Conservation (phyloP, 2,888 invertebrate genomes). For the Trissolcus japonicus region DNA sequence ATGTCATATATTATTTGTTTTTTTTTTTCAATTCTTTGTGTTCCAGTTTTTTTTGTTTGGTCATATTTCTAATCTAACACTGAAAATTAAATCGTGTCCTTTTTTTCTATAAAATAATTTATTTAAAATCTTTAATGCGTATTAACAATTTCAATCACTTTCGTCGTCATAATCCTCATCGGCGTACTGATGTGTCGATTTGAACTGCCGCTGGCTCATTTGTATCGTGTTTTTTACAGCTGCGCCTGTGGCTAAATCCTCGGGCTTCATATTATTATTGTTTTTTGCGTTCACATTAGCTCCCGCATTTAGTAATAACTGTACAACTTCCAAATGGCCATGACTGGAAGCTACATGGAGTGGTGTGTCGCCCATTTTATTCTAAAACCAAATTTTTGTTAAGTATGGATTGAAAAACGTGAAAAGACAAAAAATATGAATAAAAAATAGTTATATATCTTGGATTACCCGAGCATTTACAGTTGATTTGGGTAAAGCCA, state of each 20-base stretch:
- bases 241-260: conserved; percentile 78
- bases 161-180: conserved; percentile 75
- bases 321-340: conserved; percentile 79
- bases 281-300: conserved; percentile 78
- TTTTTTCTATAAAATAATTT: no score
- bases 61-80: no score
- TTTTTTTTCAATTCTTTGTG: no score
- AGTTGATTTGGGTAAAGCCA: conserved; percentile 75
- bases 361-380: conserved; percentile 82
- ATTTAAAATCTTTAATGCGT: no score
- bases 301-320: conserved; percentile 78
- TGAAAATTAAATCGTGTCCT: no score
- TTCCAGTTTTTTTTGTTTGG: no score
- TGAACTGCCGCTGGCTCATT: conserved; percentile 63
- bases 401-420: neutral
- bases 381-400: conserved; percentile 74
- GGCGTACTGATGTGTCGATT: conserved; percentile 65
- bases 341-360: conserved; percentile 81
- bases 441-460: neutral
- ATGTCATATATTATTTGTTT: no score
- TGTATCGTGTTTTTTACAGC: conserved; percentile 72
- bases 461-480: conserved; percentile 73
- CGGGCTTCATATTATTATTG: conserved; percentile 77
- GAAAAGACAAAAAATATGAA: neutral
- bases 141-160: conserved; percentile 69